Base-by-base conservation (phyloP, 2,888 invertebrate species). In the Seira musarum region DNA sequence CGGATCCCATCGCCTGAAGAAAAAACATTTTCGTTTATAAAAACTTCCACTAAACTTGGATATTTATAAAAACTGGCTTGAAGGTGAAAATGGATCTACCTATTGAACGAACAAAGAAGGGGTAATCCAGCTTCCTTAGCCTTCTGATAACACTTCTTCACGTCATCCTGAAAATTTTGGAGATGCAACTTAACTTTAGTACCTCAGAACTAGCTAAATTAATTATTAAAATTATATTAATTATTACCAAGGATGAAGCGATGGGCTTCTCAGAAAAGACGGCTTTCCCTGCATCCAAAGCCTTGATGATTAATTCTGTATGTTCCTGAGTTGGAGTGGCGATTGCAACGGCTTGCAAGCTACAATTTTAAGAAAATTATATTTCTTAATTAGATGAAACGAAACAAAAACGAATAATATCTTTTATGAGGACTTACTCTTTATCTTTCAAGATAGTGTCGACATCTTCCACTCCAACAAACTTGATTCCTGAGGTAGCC, bases 201-300 rank as follows among this genome's bases (percentile, higher is more conserved):
- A n/a, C n/a, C n/a, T n/a, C n/a, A n/a, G n/a, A n/a, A n/a, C n/a
- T n/a, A n/a, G n/a, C n/a, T n/a, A n/a, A n/a, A n/a, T n/a, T n/a
- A n/a, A n/a, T n/a, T n/a, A n/a, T n/a, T n/a, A n/a, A n/a, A n/a
- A n/a, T n/a, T n/a, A n/a, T n/a, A n/a, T n/a, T n/a, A n/a, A n/a
- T n/a, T n/a, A n/a, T n/a, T n/a, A n/a, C n/a, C n/a, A n/a, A n/a
- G n/a, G n/a, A n/a, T n/a, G n/a, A 91, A 0, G 93, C 92, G 10
- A 93, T 91, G 0, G 93, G 93, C 87, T 93, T 93, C 88, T 93
- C 93, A 85, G 93, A 93, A 87, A 93, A 93, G 0, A 93, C 92
- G 21, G 92, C 91, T 87, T 93, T 93, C 82, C 91, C 90, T 73
- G 90, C 89, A 10, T 90, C 88, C 57, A 93, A 88, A 0, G 92